These are phyloP conservation scores for Tenebrio molitor DNA, from an alignment of 1,140 invertebrate species.

Conservation along the genomic window DNA sequence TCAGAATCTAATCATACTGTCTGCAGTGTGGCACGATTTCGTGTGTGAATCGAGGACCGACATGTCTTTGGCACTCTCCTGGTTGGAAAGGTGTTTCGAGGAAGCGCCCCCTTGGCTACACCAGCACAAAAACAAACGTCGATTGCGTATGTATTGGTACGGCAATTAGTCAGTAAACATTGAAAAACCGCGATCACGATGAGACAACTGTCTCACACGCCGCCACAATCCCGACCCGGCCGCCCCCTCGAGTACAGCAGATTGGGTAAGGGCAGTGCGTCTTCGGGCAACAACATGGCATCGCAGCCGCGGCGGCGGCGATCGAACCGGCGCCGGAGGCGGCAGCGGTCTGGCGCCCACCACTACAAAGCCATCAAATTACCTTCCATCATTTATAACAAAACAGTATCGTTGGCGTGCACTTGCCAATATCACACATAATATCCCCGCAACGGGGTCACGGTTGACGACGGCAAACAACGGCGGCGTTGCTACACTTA, in stretches of 20 bases:
- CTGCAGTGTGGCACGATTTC: too few relatives aligned
- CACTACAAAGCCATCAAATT: slow-evolving; percentile 52
- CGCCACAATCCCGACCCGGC: not conserved
- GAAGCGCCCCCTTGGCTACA: too few relatives aligned
- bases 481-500: slow-evolving; percentile 61
- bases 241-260: not conserved
- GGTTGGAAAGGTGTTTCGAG: too few relatives aligned
- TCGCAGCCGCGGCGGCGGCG: slow-evolving; percentile 1
- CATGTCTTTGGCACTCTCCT: too few relatives aligned
- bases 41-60: too few relatives aligned
- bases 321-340: slow-evolving; percentile 14
- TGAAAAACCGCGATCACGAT: too few relatives aligned
- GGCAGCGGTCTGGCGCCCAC: slow-evolving; percentile 11
- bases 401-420: slow-evolving; percentile 56
- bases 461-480: slow-evolving; percentile 58
- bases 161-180: too few relatives aligned
- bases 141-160: too few relatives aligned
- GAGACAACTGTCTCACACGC: too few relatives aligned
- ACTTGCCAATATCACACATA: slow-evolving; percentile 58
- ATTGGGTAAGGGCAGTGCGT: slow-evolving; percentile 10
- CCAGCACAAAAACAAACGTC: too few relatives aligned
- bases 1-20: too few relatives aligned
- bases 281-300: slow-evolving; percentile 9
- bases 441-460: slow-evolving; percentile 64
- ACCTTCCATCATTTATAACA: slow-evolving; percentile 64